phyloP scores from a whole-genome alignment of 1,140 invertebrate species.

The Leptinotarsa texana region DNA sequence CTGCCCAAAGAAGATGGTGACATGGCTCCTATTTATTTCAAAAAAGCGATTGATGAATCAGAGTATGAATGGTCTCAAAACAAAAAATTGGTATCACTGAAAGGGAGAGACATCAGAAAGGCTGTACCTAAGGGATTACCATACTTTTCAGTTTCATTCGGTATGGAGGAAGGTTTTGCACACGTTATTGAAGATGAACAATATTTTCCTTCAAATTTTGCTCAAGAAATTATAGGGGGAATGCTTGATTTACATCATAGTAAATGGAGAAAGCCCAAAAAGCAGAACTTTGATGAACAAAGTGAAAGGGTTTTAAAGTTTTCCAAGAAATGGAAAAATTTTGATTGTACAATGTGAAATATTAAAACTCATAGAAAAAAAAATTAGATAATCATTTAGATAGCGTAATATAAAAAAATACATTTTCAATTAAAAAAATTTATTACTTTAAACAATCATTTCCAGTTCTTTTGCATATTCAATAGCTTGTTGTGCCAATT shows the following conservation, averaged over 20 bases:
- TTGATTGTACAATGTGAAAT: constrained; percentile 26
- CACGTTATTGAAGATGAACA: constrained; percentile 95
- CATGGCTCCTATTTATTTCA: constrained; percentile 93
- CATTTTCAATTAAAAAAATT: constrained; percentile 21
- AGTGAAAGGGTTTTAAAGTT: constrained; percentile 70
- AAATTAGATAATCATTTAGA: too few species aligned
- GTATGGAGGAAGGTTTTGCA: constrained; percentile 85
- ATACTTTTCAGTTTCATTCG: constrained; percentile 94
- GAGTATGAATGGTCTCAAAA: constrained; percentile 94
- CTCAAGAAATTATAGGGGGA: constrained; percentile 92
- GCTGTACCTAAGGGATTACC: constrained; percentile 91
- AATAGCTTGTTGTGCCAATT: constrained; percentile 90
- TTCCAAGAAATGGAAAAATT: constrained; percentile 64
- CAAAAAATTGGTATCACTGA: constrained; percentile 89
- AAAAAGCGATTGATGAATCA: constrained; percentile 94
- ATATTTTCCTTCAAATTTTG: constrained; percentile 88
- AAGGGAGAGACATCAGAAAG: constrained; percentile 71
- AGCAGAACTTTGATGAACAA: constrained; percentile 73
- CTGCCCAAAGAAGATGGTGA: constrained; percentile 80
- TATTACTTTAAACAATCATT: constrained; percentile 89
- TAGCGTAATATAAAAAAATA: not conserved
- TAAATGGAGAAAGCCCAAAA: constrained; percentile 80
- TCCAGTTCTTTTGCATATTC: constrained; percentile 98
- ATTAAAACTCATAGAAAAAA: not conserved
- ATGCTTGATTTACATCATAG: constrained; percentile 87